These are phyloP conservation scores for Drosophila guanche DNA, from an alignment of 1,140 invertebrate genomes.

Conservation along the genomic window DNA sequence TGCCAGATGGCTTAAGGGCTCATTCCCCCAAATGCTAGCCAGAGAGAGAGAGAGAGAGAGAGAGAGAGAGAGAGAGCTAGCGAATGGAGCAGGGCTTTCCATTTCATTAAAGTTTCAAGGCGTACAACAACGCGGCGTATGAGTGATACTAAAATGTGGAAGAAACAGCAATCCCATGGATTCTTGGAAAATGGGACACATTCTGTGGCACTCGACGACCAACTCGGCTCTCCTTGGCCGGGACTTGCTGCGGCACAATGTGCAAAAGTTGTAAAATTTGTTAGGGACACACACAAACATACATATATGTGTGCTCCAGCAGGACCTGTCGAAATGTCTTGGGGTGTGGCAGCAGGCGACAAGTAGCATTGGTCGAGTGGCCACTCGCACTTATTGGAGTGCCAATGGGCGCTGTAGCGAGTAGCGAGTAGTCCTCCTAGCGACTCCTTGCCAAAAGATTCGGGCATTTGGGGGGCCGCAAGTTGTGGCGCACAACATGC, in stretches of 20 bases:
- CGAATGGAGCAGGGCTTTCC: constrained; percentile 20
- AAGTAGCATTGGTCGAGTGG: constrained; percentile 16
- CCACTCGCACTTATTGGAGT: constrained; percentile 59
- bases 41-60: neutral
- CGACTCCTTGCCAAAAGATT: too few species aligned
- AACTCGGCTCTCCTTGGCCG: neutral
- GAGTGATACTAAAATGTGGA: constrained; percentile 48
- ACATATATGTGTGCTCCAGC: constrained; percentile 3
- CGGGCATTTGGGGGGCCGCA: constrained; percentile 3
- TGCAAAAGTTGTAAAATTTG: constrained; percentile 64
- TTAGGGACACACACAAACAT: constrained; percentile 29
- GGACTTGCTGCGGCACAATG: constrained; percentile 31
- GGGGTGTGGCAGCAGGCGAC: constrained; percentile 41
- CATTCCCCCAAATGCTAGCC: constrained; percentile 27
- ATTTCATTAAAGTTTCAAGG: constrained; percentile 68
- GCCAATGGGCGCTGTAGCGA: constrained; percentile 38
- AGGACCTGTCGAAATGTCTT: constrained; percentile 60
- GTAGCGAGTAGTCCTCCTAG: neutral
- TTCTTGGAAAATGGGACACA: constrained; percentile 16
- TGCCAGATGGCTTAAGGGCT: constrained; percentile 20
- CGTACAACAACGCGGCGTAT: constrained; percentile 50
- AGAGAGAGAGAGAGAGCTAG: neutral
- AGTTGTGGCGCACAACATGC: constrained; percentile 60
- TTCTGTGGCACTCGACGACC: neutral
- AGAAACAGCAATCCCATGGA: constrained; percentile 25